Evolutionary conservation across 37 sponge, comb jelly and placozoan genomes (phyloP), one percentile per base, ranked within the genome.

Genomic region (Hexactinellida sp.): DNA sequence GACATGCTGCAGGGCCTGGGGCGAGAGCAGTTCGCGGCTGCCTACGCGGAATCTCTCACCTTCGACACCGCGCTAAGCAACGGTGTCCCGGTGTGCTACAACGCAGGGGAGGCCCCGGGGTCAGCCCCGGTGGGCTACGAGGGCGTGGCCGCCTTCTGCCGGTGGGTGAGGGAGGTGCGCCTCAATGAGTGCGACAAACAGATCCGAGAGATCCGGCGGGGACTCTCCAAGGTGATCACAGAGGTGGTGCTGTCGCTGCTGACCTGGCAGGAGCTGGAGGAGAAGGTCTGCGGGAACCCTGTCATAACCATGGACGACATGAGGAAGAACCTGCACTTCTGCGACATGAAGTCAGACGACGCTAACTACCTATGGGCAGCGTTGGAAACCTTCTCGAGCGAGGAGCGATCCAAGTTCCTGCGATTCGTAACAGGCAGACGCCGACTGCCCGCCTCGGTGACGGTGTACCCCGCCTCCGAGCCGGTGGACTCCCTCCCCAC

Each of bases 381-480:
- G 0, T 85, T 95, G 38, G 94, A 92, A 82, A 84, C 71, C 38
- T 95, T 95, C 87, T 89, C 90, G 36, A 89, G 90, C 52, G 90
- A 93, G 28, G 96, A 95, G 28, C 86, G 96, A 23, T 89, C 92
- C 37, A 86, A 90, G 24, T 90, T 95, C 84, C 54, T 95, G 16
- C 88, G 96, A 13, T 95, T 95, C 82, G 92, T 95, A 76, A 95
- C 96, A 0, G 96, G 96, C 16, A 54, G 96, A 16, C 85, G 93
- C 24, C 76, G 96, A 21, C 88, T 95, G 19, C 96, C 96, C 34
- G 90, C 88, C 83, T 90, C 91, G 0, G 54, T 94, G 24, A 89
- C 83, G 30, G 86, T 94, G 36, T 85, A 41, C 82, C 86, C 86
- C 3, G 55, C 76, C 34, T 63, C 76, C 5, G 91, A 93, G 63